Conservation (phyloP, 2,113 vertebrate genomes). For the Illadopsis cleaveri region DNA sequence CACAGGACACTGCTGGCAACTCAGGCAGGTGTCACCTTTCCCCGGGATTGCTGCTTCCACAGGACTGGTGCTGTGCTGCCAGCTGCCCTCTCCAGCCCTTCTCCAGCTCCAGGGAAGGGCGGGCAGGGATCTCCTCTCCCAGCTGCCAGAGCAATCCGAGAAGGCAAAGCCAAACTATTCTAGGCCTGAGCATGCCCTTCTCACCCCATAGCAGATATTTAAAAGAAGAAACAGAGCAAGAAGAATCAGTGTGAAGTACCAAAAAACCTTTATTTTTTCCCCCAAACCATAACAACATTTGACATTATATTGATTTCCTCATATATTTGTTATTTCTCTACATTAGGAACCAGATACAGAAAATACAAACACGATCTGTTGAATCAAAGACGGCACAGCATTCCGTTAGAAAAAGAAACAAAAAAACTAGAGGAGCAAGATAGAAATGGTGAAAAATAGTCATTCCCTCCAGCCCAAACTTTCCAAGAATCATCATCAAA, state of each 20-base stretch:
- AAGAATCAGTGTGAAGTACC: slow-evolving; percentile 52
- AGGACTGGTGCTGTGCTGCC: background rate
- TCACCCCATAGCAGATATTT: background rate
- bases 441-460: slow-evolving; percentile 55
- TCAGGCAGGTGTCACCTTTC: background rate
- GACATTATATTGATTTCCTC: slow-evolving; percentile 75
- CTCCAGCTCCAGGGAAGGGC: background rate
- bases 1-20: accelerated
- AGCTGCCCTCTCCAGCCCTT: background rate
- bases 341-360: slow-evolving; percentile 73
- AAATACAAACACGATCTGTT: slow-evolving; percentile 72
- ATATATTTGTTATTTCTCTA: slow-evolving; percentile 77
- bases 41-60: accelerated
- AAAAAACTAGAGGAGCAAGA: slow-evolving; percentile 54
- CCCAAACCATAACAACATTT: slow-evolving; percentile 64
- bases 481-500: slow-evolving; percentile 65
- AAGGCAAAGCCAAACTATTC: background rate
- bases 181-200: background rate
- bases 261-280: slow-evolving; percentile 68
- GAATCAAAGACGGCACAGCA: slow-evolving; percentile 64
- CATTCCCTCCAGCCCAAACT: slow-evolving; percentile 51
- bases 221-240: background rate
- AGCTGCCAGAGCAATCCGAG: background rate
- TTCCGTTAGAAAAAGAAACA: slow-evolving; percentile 66
- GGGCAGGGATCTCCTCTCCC: background rate